A percentile compares a stretch with the other conserved stretches of the same genome.
Evolutionary conservation across 2,888 invertebrate species (phyloP).

Genomic region (Agapostemon virescens): DNA sequence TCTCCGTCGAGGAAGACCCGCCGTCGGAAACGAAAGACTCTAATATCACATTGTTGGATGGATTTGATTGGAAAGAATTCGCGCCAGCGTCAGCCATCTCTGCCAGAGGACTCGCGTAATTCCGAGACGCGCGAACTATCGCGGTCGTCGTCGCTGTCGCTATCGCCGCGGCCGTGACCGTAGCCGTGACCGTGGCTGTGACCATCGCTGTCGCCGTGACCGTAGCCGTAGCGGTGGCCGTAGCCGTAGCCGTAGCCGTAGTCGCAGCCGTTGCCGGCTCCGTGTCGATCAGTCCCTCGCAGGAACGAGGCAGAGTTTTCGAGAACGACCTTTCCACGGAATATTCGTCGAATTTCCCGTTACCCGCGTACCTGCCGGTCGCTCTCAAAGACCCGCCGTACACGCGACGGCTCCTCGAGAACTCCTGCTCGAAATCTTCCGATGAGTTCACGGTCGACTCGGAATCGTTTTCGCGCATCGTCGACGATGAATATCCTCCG

Average conservation of each 20-base stretch:
- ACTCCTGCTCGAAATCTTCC: slow-evolving; percentile 34
- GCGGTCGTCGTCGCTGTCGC: slow-evolving; percentile 1
- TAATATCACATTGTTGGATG: slow-evolving; percentile 80
- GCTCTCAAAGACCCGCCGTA: slow-evolving; percentile 71
- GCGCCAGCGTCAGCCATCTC: slow-evolving; percentile 26
- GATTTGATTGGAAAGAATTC: slow-evolving; percentile 73
- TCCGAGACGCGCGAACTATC: neutral
- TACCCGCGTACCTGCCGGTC: slow-evolving; percentile 56
- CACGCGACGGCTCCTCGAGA: slow-evolving; percentile 44
- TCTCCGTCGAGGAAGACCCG: slow-evolving; percentile 63
- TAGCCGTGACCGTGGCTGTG: neutral
- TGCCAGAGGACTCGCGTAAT: slow-evolving; percentile 28
- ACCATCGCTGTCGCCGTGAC: neutral
- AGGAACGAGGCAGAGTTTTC: slow-evolving; percentile 42
- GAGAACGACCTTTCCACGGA: slow-evolving; percentile 31
- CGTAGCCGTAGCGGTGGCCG: neutral
- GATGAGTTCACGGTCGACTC: slow-evolving; percentile 35
- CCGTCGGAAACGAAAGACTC: slow-evolving; percentile 73
- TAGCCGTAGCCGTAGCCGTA: neutral
- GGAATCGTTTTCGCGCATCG: slow-evolving; percentile 13
- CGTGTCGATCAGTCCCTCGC: slow-evolving; percentile 45
- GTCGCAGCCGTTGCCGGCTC: slow-evolving; percentile 10
- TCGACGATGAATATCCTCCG: neutral
- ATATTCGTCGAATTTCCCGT: slow-evolving; percentile 44
- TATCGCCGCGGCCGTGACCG: neutral